Evolutionary conservation across 1,140 invertebrate genomes (phyloP).

Genomic region (Diorhabda sublineata): DNA sequence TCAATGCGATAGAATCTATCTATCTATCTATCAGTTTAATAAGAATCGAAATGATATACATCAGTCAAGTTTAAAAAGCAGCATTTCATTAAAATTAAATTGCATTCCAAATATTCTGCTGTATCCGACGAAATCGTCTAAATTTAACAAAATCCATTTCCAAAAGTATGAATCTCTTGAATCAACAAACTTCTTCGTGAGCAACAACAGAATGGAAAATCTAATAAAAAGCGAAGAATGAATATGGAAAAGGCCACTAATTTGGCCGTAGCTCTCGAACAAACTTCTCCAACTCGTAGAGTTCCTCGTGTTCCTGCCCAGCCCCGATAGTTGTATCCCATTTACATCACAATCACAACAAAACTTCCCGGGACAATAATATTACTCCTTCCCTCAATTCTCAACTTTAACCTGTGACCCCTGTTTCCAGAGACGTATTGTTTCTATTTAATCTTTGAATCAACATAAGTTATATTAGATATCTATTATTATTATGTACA

Average conservation of each 20-base stretch:
- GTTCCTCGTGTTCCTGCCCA: slow-evolving; percentile 4
- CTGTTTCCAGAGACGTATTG: background rate
- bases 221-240: background rate
- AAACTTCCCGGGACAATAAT: slow-evolving; percentile 15
- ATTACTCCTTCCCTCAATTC: slow-evolving; percentile 13
- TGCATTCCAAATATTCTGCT: too few relatives aligned
- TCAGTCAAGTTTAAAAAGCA: too few relatives aligned
- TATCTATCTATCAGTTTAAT: too few relatives aligned
- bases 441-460: too few relatives aligned
- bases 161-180: background rate
- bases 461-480: too few relatives aligned
- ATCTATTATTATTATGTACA: too few relatives aligned
- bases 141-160: background rate
- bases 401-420: slow-evolving; percentile 15
- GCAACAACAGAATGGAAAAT: background rate
- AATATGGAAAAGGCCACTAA: background rate
- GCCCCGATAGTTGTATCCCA: slow-evolving; percentile 16
- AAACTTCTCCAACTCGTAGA: slow-evolving; percentile 11
- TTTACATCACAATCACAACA: slow-evolving; percentile 20
- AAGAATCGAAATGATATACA: too few relatives aligned
- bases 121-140: background rate
- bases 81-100: too few relatives aligned
- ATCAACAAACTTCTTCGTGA: slow-evolving; percentile 4
- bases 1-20: too few relatives aligned
- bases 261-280: slow-evolving; percentile 4